Base-by-base conservation (phyloP, 2,113 vertebrate genomes). In the Planiliza haematocheilus region DNA sequence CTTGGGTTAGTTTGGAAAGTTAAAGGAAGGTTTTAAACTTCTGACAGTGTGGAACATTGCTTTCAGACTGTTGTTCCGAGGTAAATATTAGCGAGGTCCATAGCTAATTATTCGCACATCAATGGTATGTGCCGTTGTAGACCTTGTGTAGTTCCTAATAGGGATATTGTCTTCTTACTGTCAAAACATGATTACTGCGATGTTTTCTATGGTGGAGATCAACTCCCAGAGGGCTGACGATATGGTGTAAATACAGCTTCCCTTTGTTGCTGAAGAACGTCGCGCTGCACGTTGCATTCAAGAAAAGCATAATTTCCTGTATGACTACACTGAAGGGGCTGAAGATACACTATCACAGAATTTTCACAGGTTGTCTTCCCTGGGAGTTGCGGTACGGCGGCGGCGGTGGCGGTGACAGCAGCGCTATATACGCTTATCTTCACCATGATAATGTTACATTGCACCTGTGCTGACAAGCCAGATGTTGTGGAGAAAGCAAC, bases 391-490 rank as follows among this genome's bases (percentile, higher is more conserved):
- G n/a, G 37, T 24, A 34, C 43, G 50, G 55, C 16, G 20, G 52
- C 0, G 6, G 12, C 43, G 50, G 55, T 13, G 20, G 52, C 0
- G 6, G 12, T 64, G 75, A 82, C 83, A 82, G 62, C 1, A 59
- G 46, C 4, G 7, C 51, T 71, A 20, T 45, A 48, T 45, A 52
- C 60, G 75, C 58, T 67, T 63, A 70, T 77, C 79, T 45, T 63
- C 51, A 57, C 39, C 16, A 7, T 70, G 77, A 67, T 66, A 37
- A 63, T 17, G 7, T 78, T 75, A 20, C 49, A 50, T 37, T 21
- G 61, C 51, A 61, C 20, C 53, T 37, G 20, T 46, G 20, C 61
- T 70, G 73, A 75, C 60, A 61, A 39, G 41, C 78, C 81, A 82
- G 76, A 74, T 82, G 75, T 70, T 70, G 53, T 2, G 16, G 43